phyloP scores from a whole-genome alignment of 2,113 vertebrate species.

The Halichoeres trimaculatus region DNA sequence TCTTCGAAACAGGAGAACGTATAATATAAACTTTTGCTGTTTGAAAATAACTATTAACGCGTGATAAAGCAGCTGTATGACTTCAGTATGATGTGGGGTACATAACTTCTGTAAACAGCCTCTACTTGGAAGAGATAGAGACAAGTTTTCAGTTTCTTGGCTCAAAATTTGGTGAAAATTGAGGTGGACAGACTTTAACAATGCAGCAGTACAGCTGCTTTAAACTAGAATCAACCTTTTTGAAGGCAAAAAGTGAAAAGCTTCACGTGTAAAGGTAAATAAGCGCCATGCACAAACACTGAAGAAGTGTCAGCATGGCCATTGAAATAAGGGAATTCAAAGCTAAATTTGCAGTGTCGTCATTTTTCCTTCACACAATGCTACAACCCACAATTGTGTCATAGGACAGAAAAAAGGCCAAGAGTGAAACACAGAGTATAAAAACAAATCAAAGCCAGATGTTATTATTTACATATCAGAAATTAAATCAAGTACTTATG shows the following conservation, averaged over 20 bases:
- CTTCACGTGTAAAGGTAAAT: conserved; percentile 12
- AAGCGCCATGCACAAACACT: conserved; percentile 20
- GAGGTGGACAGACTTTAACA: background rate
- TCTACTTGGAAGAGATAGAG: conserved; percentile 17
- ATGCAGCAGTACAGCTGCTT: conserved; percentile 31
- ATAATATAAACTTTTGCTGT: conserved; percentile 20
- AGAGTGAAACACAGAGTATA: conserved; percentile 83
- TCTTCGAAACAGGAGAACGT: conserved; percentile 5
- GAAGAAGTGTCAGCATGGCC: background rate
- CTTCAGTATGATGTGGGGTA: conserved; percentile 20
- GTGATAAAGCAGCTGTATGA: conserved; percentile 13
- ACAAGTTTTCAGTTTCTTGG: background rate
- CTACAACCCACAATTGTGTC: conserved; percentile 54
- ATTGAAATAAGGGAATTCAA: conserved; percentile 29
- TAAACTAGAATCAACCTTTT: conserved; percentile 23
- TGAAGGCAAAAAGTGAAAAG: conserved; percentile 44
- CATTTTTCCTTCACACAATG: conserved; percentile 47
- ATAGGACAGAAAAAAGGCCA: conserved; percentile 82
- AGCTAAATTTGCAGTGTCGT: conserved; percentile 45
- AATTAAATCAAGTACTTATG: conserved; percentile 72
- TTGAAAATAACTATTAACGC: background rate
- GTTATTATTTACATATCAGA: conserved; percentile 85
- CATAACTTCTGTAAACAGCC: conserved; percentile 44
- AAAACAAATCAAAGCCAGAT: conserved; percentile 80
- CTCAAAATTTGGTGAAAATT: background rate